Evolutionary conservation across 2,797 vertebrate species (phyloP).

Genomic region (Pipistrellus pygmaeus): DNA sequence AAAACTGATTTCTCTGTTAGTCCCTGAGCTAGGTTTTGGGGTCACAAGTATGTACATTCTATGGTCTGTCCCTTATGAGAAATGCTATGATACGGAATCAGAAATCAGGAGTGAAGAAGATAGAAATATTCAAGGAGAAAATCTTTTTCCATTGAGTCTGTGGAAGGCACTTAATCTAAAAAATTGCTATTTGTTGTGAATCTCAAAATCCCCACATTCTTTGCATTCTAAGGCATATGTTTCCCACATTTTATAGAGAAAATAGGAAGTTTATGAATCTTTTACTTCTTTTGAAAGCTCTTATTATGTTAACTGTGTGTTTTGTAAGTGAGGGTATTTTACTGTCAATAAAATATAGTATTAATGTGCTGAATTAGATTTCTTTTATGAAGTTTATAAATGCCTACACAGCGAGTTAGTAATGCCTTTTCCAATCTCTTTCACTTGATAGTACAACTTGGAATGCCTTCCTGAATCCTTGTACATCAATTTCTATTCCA

Average conservation of each 20-base stretch:
- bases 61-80: neutral
- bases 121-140: neutral
- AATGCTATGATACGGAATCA: neutral
- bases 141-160: neutral
- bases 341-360: constrained; percentile 28
- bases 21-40: neutral
- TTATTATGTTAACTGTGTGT: neutral
- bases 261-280: neutral
- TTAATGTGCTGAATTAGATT: constrained; percentile 41
- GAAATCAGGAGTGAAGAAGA: neutral
- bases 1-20: neutral
- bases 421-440: neutral
- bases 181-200: neutral
- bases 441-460: neutral
- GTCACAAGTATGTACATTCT: neutral
- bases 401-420: neutral
- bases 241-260: constrained; percentile 15
- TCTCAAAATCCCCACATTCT: constrained; percentile 4
- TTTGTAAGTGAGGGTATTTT: constrained; percentile 40
- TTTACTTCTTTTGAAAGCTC: constrained; percentile 52
- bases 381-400: constrained; percentile 53
- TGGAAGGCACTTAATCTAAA: neutral
- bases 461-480: neutral
- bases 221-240: neutral
- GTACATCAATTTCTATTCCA: neutral